Evolutionary conservation across 2,113 vertebrate species (phyloP), one percentile per base, ranked within the genome.

Genomic region (Corythornis madagascariensis): DNA sequence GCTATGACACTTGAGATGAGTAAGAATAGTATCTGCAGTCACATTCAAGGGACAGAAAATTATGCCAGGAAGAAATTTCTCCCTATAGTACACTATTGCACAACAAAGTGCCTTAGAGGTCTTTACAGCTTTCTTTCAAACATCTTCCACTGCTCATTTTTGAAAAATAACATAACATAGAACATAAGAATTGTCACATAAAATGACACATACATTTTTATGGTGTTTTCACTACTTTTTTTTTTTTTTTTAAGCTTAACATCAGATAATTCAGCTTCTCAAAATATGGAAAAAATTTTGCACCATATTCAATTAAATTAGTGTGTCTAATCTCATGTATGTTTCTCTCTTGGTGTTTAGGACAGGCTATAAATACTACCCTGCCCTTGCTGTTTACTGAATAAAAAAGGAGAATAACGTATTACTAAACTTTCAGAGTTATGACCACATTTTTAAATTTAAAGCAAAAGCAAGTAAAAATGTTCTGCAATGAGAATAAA

Each of bases 21-120:
- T 90, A 92, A 93, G 60, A 93, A 81, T 42, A 74, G 64, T 33
- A 72, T 57, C 78, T 74, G 67, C 61, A 83, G 80, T 78, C 72
- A 21, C 56, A 90, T 87, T 88, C 66, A 60, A 67, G 61, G 66
- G 81, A 29, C 85, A 89, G 83, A 92, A 94, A 95, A 96, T 86
- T 91, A 18, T 83, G 93, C 74, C 69, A 88, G 88, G 92, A 94
- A 85, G 56, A 92, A 92, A 96, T 92, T 85, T 91, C 64, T 92
- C 95, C 90, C 95, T 67, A 3, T 55, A 71, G 95, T 76, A 86
- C 78, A 83, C 9, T 93, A 89, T 87, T 66, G 78, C 35, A 83
- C 50, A 93, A 72, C 40, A 40, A 83, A 75, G 69, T 47, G 55
- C 52, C 78, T 78, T 65, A 40, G 5, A 65, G 16, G 33, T 38